These are phyloP conservation scores for Prorops nasuta DNA, from an alignment of 1,140 invertebrate genomes.

Conservation along the genomic window DNA sequence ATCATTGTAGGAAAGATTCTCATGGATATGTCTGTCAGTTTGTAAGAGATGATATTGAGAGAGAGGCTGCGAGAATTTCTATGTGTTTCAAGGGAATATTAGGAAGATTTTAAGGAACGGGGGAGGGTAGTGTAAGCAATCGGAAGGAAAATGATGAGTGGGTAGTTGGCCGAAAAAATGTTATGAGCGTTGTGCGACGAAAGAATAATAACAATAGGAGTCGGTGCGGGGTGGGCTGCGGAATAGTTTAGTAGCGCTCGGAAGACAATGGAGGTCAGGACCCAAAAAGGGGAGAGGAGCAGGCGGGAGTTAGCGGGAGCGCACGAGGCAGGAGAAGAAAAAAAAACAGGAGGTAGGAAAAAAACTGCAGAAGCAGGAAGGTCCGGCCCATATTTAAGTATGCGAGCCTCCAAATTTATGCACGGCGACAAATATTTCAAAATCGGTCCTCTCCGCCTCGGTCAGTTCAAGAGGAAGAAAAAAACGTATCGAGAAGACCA, in stretches of 20 bases:
- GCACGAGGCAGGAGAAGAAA: slow-evolving; percentile 14
- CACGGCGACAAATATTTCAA: slow-evolving; percentile 55
- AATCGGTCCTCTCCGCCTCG: slow-evolving; percentile 34
- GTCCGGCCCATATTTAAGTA: slow-evolving; percentile 53
- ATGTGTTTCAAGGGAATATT: too few species aligned
- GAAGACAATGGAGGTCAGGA: slow-evolving; percentile 54
- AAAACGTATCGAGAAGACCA: too few species aligned
- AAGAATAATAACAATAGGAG: slow-evolving; percentile 2
- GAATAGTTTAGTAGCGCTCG: slow-evolving; percentile 53
- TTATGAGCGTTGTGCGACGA: background rate
- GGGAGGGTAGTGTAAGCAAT: background rate
- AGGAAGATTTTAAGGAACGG: too few species aligned
- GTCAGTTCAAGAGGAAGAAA: too few species aligned
- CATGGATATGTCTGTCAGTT: too few species aligned
- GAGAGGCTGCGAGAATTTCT: too few species aligned
- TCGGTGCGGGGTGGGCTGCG: slow-evolving; percentile 44
- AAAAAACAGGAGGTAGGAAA: slow-evolving; percentile 35
- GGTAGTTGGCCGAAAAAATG: too few species aligned
- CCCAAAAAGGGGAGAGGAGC: slow-evolving; percentile 48
- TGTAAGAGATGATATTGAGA: too few species aligned
- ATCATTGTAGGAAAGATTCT: too few species aligned
- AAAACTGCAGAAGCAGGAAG: slow-evolving; percentile 25
- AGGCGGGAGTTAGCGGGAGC: slow-evolving; percentile 22
- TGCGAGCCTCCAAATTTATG: slow-evolving; percentile 53
- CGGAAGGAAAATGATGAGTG: slow-evolving; percentile 4